Evolutionary conservation across 2,113 vertebrate genomes (phyloP), one percentile per base, ranked within the genome.

Genomic region (Sinocyclocheilus anshuiensis): DNA sequence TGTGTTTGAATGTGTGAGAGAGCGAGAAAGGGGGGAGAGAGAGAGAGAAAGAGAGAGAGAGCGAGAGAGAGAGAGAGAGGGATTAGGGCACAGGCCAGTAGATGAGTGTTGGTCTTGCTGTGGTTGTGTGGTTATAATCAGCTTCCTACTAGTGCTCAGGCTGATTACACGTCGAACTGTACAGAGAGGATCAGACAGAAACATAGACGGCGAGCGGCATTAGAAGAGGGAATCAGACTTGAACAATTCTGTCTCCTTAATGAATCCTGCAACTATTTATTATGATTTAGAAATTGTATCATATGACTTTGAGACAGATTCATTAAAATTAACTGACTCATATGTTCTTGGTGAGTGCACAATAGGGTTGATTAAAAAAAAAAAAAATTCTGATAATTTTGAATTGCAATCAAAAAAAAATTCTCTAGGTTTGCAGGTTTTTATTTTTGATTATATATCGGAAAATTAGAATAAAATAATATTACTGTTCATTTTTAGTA

Each of bases 51-150:
- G 87, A 91, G 92, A 92, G 80, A 77, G 88, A 74, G 87, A 75
- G 86, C 88, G 53, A 84, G 81, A 76, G 83, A 71, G 87, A 84
- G n/a, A n/a, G n/a, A n/a, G 75, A 39, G 81, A 10, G 86, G 81
- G 89, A 91, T 92, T 92, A 90, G 90, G 84, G 89, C 87, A 92
- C 93, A 95, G 93, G 93, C 92, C 89, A 91, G 87, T 88, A 89
- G 89, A 81, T 53, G 84, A 88, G 81, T 87, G 36, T 89, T 84
- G 90, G 89, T 90, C 89, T 86, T 80, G 42, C 29, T 67, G 71
- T 72, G 61, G 67, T 65, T 65, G 71, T 84, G 22, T 42, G 33
- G 71, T 26, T 45, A 71, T 77, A 69, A 88, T 85, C 84, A 85
- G 79, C 55, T 55, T 67, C 57, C 61, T 72, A 50, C 53, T 12